These are phyloP conservation scores for Lasioglossum morio DNA, from an alignment of 2,888 invertebrate species.

Conservation along the genomic window DNA sequence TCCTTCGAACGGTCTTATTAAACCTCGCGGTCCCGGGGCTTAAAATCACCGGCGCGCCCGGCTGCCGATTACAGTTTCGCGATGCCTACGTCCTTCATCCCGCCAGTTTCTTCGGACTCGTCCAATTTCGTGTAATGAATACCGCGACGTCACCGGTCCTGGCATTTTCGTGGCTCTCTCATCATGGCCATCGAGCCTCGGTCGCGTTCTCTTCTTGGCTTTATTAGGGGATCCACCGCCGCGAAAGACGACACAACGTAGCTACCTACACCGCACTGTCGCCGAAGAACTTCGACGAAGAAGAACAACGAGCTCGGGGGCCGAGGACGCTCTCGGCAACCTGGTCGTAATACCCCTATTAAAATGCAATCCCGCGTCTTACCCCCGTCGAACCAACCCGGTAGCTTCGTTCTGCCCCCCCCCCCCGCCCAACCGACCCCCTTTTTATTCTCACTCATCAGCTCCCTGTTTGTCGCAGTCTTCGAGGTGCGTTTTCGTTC, in stretches of 20 bases:
- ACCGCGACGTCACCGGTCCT: conserved; percentile 50
- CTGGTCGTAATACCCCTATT: conserved; percentile 75
- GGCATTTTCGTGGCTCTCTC: conserved; percentile 60
- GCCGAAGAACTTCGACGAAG: conserved; percentile 6
- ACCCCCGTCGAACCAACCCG: conserved; percentile 37
- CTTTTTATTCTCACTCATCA: neutral
- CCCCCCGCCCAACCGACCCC: neutral
- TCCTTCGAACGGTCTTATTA: conserved; percentile 52
- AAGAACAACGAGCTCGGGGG: neutral
- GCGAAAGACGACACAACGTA: conserved; percentile 8
- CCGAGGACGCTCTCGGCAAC: conserved; percentile 24
- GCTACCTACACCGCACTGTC: neutral
- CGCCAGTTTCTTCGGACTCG: neutral
- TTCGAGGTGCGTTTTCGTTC: neutral
- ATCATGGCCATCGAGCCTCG: conserved; percentile 12
- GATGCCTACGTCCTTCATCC: neutral
- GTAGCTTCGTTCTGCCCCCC: neutral
- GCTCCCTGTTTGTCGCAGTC: conserved; percentile 5
- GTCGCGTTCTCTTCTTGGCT: conserved; percentile 27
- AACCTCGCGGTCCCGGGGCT: conserved; percentile 41
- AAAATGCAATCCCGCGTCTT: conserved; percentile 78
- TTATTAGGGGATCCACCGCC: conserved; percentile 63
- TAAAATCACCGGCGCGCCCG: conserved; percentile 30
- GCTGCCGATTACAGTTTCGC: conserved; percentile 8
- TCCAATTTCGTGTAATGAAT: conserved; percentile 62